A percentile compares a stretch with the other conserved stretches of the same genome.
phyloP scores from a whole-genome alignment of 2,888 invertebrate genomes.

The Agrilus mali region DNA sequence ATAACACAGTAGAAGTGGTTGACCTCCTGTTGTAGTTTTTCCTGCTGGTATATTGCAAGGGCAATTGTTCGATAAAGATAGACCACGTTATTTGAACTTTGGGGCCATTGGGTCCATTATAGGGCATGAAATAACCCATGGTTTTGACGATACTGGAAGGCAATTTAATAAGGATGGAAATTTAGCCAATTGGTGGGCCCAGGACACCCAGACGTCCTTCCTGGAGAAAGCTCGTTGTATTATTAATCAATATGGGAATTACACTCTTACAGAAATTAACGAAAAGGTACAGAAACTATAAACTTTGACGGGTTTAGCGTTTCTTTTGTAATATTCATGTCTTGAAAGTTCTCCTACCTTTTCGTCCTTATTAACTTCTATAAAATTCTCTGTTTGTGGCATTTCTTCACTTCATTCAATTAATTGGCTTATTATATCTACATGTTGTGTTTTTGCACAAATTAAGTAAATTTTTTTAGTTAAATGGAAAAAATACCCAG shows the following conservation, averaged over 20 bases:
- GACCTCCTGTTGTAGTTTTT: slow-evolving; percentile 46
- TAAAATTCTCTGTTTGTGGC: too few species aligned
- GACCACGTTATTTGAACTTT: slow-evolving; percentile 78
- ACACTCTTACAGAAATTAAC: slow-evolving; percentile 54
- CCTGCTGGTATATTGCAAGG: slow-evolving; percentile 83
- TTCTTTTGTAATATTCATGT: too few species aligned
- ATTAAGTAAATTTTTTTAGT: slow-evolving; percentile 34
- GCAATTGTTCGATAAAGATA: slow-evolving; percentile 67
- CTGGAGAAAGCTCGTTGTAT: slow-evolving; percentile 71
- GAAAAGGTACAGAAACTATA: slow-evolving; percentile 44
- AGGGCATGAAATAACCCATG: slow-evolving; percentile 78
- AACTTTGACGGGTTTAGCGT: too few species aligned
- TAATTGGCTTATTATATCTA: too few species aligned
- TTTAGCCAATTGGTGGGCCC: slow-evolving; percentile 42
- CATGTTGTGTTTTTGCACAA: too few species aligned
- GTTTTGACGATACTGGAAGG: slow-evolving; percentile 43
- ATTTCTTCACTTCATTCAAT: too few species aligned
- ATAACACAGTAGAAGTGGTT: background rate
- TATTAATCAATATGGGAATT: slow-evolving; percentile 80
- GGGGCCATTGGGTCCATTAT: slow-evolving; percentile 76
- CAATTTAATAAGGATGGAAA: slow-evolving; percentile 8
- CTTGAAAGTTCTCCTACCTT: too few species aligned
- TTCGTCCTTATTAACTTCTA: too few species aligned
- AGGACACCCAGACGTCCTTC: slow-evolving; percentile 76
- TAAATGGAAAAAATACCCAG: slow-evolving; percentile 75